Base-by-base conservation (phyloP, 1,140 invertebrate species). In the Drosophila bocki region DNA sequence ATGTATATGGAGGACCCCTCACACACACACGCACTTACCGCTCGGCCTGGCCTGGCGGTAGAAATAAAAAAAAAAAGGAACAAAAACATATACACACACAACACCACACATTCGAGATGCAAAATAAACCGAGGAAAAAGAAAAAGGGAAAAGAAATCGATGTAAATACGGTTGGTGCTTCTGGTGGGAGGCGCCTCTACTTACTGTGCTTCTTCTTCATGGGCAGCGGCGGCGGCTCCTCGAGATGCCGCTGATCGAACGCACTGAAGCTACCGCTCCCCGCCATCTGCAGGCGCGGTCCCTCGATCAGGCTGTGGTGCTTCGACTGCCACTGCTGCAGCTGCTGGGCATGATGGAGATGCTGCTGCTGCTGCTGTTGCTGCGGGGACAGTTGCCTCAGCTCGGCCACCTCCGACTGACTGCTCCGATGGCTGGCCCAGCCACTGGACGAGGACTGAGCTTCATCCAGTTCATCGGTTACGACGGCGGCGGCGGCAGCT, bases 201-300 rank as follows among this genome's bases (percentile, higher is more conserved):
- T 97, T 95, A 99, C 98, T 98, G 94, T 98, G 96, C 93, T 96
- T 97, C 93, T 98, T 98, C 93, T 98, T 98, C 1, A 96, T 95
- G 26, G 98, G 98, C 67, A 98, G 93, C 51, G 98, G 98, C 45
- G 98, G 98, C 59, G 97, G 97, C 92, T 95, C 95, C 48, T 94
- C 95, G 50, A 81, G 9, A 80, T 94, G 81, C 82, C 93, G 76
- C 69, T 71, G 68, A 91, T 85, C 81, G 12, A 82, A 80, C 17
- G 68, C 78, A 44, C 64, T 78, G 54, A 75, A 78, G 57, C 84
- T 84, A 2, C 62, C 81, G 8, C 53, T 58, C 0, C 56, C 56
- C 7, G 78, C 74, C 51, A 82, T 53, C 32, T 72, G 60, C 15
- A 57, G 17, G 4, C 74, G 80, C 15, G 91, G 69, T 6, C 82